Evolutionary conservation across 1,140 invertebrate genomes (phyloP).

Genomic region (Ladona fulva): DNA sequence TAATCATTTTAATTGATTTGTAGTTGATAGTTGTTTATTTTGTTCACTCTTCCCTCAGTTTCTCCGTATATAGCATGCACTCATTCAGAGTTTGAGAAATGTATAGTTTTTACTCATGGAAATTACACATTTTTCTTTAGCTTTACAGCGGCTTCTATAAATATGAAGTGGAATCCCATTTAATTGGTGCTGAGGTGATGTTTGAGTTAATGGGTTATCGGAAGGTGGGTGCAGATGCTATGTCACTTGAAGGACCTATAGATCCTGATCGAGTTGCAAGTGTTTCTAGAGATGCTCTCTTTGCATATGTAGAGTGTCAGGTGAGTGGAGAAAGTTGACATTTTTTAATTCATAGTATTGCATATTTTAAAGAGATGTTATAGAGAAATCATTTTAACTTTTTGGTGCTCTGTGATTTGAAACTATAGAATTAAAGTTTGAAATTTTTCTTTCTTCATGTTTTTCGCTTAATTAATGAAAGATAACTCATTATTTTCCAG

Average conservation of each 20-base stretch:
- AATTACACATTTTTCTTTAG: constrained; percentile 45
- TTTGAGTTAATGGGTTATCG: constrained; percentile 76
- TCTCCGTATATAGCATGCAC: too few species aligned
- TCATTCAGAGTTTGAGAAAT: too few species aligned
- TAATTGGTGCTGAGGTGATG: constrained; percentile 62
- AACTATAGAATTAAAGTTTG: neutral
- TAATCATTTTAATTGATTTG: too few species aligned
- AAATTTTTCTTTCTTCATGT: neutral
- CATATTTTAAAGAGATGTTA: constrained; percentile 46
- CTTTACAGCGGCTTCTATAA: constrained; percentile 78
- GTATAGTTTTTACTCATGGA: too few species aligned
- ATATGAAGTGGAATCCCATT: constrained; percentile 70
- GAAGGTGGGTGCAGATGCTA: constrained; percentile 41
- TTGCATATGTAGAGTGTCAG: constrained; percentile 84
- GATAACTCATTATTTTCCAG: neutral
- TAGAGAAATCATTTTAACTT: constrained; percentile 44
- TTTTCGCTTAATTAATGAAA: neutral
- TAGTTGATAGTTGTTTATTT: too few species aligned
- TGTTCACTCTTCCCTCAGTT: too few species aligned
- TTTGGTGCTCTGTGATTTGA: constrained; percentile 32
- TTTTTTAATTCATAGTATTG: constrained; percentile 19
- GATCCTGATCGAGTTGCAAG: constrained; percentile 69
- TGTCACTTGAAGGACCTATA: constrained; percentile 57
- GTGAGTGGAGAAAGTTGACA: constrained; percentile 35
- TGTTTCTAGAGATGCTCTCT: constrained; percentile 70